These are phyloP conservation scores for Tenebrio molitor DNA, from an alignment of 1,140 invertebrate genomes.

Conservation along the genomic window DNA sequence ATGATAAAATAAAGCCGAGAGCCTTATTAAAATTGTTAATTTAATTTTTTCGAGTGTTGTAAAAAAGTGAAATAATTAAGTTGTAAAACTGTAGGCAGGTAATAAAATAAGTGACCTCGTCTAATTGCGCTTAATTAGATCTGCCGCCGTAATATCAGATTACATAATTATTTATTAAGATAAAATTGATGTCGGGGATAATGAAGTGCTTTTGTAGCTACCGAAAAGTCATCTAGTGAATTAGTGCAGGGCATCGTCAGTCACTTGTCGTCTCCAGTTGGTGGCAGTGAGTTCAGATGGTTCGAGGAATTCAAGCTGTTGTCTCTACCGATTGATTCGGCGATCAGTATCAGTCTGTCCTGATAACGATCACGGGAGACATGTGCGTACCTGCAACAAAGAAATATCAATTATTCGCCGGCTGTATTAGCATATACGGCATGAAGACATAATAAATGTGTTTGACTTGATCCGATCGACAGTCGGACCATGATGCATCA, in stretches of 20 bases:
- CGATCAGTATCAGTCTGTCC: constrained; percentile 25
- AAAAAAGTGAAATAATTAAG: constrained; percentile 27
- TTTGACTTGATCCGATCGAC: constrained; percentile 16
- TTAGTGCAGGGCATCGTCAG: constrained; percentile 16
- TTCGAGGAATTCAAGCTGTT: constrained; percentile 38
- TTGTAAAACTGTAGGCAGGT: constrained; percentile 21
- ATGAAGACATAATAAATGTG: constrained; percentile 30
- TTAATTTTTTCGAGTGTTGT: constrained; percentile 14
- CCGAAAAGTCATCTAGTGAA: constrained; percentile 29
- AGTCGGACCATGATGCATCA: constrained; percentile 18
- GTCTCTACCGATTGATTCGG: constrained; percentile 36
- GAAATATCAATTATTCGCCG: constrained; percentile 37
- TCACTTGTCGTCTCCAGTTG: constrained; percentile 35
- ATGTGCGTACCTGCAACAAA: constrained; percentile 43
- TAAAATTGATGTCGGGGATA: constrained; percentile 30
- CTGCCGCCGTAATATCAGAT: constrained; percentile 27
- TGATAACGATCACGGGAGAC: constrained; percentile 36
- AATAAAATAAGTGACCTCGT: constrained; percentile 19
- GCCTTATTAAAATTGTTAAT: constrained; percentile 15
- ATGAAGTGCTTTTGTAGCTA: constrained; percentile 32
- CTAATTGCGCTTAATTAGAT: constrained; percentile 27
- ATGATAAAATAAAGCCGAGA: constrained; percentile 8
- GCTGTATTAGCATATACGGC: constrained; percentile 15
- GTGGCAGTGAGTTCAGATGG: not conserved
- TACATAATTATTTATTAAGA: constrained; percentile 39